Percentiles rank a stretch among this genome's conserved stretches.
phyloP scores from a whole-genome alignment of 2,113 vertebrate genomes.

The Scolopax mira region DNA sequence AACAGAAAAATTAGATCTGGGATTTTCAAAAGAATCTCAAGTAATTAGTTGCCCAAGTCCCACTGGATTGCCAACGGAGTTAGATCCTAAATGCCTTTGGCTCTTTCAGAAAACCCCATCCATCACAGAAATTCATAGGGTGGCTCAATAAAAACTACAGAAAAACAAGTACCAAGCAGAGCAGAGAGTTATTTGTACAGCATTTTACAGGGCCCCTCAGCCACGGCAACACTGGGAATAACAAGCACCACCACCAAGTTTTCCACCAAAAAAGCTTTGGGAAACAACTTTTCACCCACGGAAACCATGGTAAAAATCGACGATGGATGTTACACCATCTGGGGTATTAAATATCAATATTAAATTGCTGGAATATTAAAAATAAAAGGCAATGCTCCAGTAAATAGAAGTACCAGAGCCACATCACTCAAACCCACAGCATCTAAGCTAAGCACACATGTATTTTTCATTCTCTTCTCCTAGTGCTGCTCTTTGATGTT shows the following conservation, averaged over 20 bases:
- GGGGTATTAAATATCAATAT: too few relatives aligned
- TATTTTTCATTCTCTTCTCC: not conserved
- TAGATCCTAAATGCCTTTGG: conserved; percentile 20
- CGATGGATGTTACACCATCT: not conserved
- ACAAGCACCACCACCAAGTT: not conserved
- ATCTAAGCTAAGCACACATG: not conserved
- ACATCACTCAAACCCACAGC: not conserved
- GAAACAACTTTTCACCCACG: not conserved
- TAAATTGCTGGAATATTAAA: not conserved
- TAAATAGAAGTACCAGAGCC: not conserved
- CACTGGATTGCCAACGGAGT: not conserved
- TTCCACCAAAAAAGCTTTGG: not conserved
- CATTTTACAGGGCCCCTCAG: not conserved
- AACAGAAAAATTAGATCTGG: conserved; percentile 42
- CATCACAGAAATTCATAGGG: not conserved
- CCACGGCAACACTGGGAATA: not conserved
- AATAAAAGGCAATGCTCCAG: not conserved
- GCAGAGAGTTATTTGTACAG: not conserved
- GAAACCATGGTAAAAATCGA: not conserved
- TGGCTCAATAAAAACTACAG: not conserved
- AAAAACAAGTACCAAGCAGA: not conserved
- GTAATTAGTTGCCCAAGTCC: conserved; percentile 33
- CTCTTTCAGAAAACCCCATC: not conserved
- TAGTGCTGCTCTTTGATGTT: not conserved
- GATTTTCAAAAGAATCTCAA: conserved; percentile 40